Conservation (phyloP, 2,113 vertebrate genomes). For the Aphelocoma coerulescens region DNA sequence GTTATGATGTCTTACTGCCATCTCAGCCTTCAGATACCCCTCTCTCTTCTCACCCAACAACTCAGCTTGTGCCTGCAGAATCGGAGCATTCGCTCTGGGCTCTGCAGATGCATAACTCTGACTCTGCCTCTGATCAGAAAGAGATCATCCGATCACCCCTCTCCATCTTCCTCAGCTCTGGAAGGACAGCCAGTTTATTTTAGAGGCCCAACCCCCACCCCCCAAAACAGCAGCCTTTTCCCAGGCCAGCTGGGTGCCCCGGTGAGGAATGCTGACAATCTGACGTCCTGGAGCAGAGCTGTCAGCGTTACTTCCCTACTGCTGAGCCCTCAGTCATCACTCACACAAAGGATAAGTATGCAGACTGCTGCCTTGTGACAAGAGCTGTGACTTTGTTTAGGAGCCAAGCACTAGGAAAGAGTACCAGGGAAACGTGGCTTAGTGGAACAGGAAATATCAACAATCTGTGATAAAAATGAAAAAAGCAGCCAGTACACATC, state of each 20-base stretch:
- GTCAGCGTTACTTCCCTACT: constrained; percentile 63
- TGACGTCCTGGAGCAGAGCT: constrained; percentile 46
- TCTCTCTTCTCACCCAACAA: accelerated
- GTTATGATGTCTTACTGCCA: not conserved
- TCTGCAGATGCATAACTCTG: not conserved
- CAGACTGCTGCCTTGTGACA: constrained; percentile 67
- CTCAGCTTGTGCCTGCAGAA: not conserved
- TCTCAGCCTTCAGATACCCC: not conserved
- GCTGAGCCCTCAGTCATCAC: constrained; percentile 62
- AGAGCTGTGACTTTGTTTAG: constrained; percentile 56
- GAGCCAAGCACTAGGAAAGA: constrained; percentile 65
- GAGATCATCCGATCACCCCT: accelerated
- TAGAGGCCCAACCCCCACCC: not conserved
- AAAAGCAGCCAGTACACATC: not conserved
- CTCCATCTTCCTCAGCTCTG: not conserved
- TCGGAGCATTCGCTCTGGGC: accelerated
- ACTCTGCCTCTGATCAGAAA: not conserved
- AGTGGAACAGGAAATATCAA: constrained; percentile 64
- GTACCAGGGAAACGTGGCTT: constrained; percentile 39
- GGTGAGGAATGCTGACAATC: constrained; percentile 74
- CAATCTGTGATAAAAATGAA: constrained; percentile 15
- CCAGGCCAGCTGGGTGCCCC: constrained; percentile 57
- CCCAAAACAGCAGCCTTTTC: constrained; percentile 56
- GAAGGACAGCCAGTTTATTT: not conserved
- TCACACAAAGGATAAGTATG: constrained; percentile 23